These are phyloP conservation scores for Eudorcas thomsonii DNA, from an alignment of 2,113 vertebrate species.

Conservation along the genomic window DNA sequence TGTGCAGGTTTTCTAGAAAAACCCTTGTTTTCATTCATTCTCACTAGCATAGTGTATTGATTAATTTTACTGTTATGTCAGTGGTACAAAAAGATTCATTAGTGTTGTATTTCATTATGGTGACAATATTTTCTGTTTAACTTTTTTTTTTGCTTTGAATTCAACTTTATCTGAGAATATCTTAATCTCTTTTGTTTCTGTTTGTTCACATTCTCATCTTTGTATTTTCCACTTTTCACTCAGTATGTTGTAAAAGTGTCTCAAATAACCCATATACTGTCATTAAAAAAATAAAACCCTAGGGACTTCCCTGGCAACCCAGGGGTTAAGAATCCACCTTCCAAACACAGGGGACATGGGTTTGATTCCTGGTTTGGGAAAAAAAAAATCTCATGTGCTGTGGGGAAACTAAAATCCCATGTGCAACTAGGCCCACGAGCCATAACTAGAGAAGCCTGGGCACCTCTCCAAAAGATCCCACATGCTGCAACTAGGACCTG, in stretches of 20 bases:
- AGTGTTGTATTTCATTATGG: not conserved
- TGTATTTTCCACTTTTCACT: not conserved
- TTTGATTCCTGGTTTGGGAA: not conserved
- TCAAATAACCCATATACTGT: not conserved
- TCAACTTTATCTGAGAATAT: not conserved
- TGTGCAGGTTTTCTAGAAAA: not conserved
- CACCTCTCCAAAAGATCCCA: not conserved
- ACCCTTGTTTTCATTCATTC: not conserved
- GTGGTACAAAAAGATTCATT: not conserved
- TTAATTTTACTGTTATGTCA: not conserved
- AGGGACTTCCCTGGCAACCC: not conserved
- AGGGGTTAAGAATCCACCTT: not conserved
- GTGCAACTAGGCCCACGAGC: not conserved
- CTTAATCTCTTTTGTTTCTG: not conserved
- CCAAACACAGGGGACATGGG: not conserved
- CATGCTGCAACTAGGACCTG: not conserved
- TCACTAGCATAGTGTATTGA: not conserved
- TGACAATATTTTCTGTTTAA: not conserved
- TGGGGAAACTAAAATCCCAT: not conserved
- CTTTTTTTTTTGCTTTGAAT: not conserved
- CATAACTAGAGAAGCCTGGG: not conserved
- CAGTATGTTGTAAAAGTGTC: not conserved
- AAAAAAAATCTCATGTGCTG: not conserved
- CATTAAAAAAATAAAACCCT: not conserved
- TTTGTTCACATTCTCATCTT: not conserved